Conservation (phyloP, 2,797 vertebrate species). For the Cirrhinus mrigala region DNA sequence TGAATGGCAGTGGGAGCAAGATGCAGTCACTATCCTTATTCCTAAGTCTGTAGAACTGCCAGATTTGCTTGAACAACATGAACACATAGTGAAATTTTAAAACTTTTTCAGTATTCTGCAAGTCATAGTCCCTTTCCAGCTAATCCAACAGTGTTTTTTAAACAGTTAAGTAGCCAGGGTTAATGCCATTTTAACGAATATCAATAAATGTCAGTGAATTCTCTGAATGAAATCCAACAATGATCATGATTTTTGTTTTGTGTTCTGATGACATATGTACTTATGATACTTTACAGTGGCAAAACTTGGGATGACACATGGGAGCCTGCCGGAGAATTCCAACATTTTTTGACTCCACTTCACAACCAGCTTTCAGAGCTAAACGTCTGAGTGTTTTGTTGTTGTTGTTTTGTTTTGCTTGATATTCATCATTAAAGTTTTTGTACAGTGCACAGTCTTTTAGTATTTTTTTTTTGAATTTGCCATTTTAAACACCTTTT, state of each 20-base stretch:
- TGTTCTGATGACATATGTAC: not conserved
- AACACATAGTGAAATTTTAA: not conserved
- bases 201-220: not conserved
- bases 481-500: not conserved
- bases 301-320: not conserved
- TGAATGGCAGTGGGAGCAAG: slow-evolving; percentile 1
- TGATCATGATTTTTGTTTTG: not conserved
- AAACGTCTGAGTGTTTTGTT: no score
- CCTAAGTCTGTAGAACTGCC: not conserved
- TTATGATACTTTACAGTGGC: not conserved
- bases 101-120: not conserved
- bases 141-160: slow-evolving; percentile 1
- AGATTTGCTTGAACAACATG: not conserved
- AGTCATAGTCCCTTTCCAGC: not conserved
- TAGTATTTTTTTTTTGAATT: not conserved
- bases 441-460: not conserved
- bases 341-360: not conserved
- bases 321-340: not conserved
- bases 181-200: not conserved
- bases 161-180: no score
- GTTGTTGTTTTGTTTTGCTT: not conserved
- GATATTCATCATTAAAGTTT: no score
- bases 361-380: not conserved
- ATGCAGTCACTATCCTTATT: not conserved
- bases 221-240: not conserved